Evolutionary conservation across 1,140 invertebrate species (phyloP).

Genomic region (Tetragonula clypearis): DNA sequence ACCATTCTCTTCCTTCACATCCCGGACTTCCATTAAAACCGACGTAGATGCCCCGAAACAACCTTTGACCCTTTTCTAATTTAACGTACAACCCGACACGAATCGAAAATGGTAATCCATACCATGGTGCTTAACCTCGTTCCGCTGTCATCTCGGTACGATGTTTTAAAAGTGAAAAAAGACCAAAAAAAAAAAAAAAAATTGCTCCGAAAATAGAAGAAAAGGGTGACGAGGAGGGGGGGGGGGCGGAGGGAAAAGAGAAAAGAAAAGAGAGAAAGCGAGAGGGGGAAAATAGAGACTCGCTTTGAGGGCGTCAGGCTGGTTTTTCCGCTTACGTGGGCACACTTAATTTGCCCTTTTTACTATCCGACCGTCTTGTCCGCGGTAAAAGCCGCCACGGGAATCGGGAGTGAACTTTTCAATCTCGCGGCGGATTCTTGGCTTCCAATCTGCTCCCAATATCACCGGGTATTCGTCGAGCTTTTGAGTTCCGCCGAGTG

Average conservation of each 20-base stretch:
- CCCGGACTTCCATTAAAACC: not conserved
- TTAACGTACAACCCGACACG: not conserved
- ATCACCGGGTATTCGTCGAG: constrained; percentile 54
- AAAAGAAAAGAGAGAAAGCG: too few species aligned
- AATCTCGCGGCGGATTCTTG: constrained; percentile 54
- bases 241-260: too few species aligned
- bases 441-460: constrained; percentile 65
- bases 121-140: not conserved
- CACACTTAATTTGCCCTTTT: constrained; percentile 55
- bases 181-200: too few species aligned
- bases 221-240: too few species aligned
- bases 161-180: not conserved
- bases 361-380: constrained; percentile 48
- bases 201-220: not conserved
- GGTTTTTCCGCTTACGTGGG: constrained; percentile 40
- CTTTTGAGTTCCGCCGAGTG: constrained; percentile 46
- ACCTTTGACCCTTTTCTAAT: not conserved
- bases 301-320: constrained; percentile 9
- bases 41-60: not conserved
- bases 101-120: not conserved
- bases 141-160: not conserved
- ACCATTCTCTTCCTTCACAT: not conserved
- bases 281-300: not conserved
- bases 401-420: constrained; percentile 50
- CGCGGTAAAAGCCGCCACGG: constrained; percentile 35